Base-by-base conservation (phyloP, 2,888 invertebrate species). In the Biston stratarius region DNA sequence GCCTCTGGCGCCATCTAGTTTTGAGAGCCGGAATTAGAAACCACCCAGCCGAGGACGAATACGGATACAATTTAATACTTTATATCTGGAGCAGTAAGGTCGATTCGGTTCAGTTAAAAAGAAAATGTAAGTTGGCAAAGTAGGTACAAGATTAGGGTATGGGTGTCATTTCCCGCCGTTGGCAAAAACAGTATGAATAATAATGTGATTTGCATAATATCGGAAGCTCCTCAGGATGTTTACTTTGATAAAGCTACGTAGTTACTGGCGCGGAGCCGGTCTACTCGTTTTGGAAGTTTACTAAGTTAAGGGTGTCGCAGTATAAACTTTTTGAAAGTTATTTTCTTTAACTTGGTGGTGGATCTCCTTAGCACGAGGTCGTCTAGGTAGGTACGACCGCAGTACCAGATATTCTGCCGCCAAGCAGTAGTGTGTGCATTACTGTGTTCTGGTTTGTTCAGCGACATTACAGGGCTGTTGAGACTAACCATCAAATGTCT, bases 131-230 rank as follows among this genome's bases (percentile, higher is more conserved):
- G 59, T 67, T 67, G 56, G 63, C 60, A 57, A 60, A 51, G 15
- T 49, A n/a, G 71, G 76, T 77, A 81, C 79, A 82, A 91, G 91
- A 93, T 92, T 92, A 91, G 91, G 89, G 88, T 79, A 82, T 82
- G 83, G 81, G 81, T 85, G 81, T 83, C 83, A 81, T 83, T 78
- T 73, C 77, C 81, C 83, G 87, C 93, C 91, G 92, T 92, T 83
- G 87, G 84, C 87, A 90, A 92, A 93, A 92, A 92, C 92, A 91
- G 87, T 89, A 92, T 93, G 93, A 92, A 92, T 93, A 92, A 92
- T 93, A 93, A 92, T 91, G 78, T 82, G 83, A 92, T 92, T 91
- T 89, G 89, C 93, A 93, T 93, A 92, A 92, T 90, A 90, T 90
- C 85, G 83, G 80, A 78, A 85, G 86, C 81, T 88, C 86, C 86